Evolutionary conservation across 2,113 vertebrate species (phyloP).

Genomic region (Hemichromis elongatus): DNA sequence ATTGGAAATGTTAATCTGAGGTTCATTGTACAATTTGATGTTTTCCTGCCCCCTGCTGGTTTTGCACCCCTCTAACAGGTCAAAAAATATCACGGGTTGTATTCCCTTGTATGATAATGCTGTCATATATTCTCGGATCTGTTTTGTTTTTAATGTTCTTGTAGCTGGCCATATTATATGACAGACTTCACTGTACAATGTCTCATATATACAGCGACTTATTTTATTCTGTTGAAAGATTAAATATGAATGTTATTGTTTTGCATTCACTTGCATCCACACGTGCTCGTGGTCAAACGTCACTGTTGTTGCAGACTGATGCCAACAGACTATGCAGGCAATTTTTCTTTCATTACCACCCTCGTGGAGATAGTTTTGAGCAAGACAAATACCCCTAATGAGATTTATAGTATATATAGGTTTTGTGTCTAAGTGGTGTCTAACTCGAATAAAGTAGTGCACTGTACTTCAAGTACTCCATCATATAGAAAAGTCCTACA

Average conservation of each 20-base stretch:
- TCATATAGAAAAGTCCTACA: not conserved
- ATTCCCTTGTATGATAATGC: not conserved
- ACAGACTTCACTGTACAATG: not conserved
- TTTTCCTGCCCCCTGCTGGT: not conserved
- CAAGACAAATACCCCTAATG: not conserved
- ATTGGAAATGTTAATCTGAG: not conserved
- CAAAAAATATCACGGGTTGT: rapidly evolving
- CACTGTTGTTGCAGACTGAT: not conserved
- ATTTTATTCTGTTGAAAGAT: not conserved
- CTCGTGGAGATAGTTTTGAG: not conserved
- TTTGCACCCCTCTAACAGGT: not conserved
- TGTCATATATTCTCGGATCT: not conserved
- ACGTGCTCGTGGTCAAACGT: not conserved
- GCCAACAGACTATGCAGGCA: not conserved
- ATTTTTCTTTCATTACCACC: not conserved
- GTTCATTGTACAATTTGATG: not conserved
- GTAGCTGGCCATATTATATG: not conserved
- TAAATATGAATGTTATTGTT: not conserved
- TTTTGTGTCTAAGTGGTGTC: not conserved
- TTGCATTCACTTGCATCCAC: not conserved
- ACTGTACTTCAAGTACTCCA: not conserved
- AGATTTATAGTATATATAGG: not conserved
- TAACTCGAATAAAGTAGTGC: not conserved
- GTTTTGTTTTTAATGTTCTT: not conserved
- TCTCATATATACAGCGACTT: not conserved